Base-by-base conservation (phyloP, 2,113 vertebrate genomes). In the Rousettus leschenaultii region DNA sequence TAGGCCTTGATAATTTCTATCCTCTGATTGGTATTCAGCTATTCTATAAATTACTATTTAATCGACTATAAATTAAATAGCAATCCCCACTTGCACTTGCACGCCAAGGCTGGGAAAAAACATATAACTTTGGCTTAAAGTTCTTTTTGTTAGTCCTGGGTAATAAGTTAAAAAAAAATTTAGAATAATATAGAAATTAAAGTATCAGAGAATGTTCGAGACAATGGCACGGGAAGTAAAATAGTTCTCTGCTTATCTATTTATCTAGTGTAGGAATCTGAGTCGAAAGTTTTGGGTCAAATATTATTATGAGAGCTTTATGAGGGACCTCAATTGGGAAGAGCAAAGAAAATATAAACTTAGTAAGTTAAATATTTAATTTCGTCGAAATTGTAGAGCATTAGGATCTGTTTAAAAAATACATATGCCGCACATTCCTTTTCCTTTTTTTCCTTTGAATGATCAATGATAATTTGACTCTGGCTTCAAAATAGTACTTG, bases 401-500 rank as follows among this genome's bases (percentile, higher is more conserved):
- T 53, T 15, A 3, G 6, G 53, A 55, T 89, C 86, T 65, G 5
- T 66, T 96, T 86, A n/a, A 77, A 87, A 87, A 82, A 87, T 53
- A 26, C 5, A 68, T 71, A 6, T 61, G 43, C 7, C 65, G 45
- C 5, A 4, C 38, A 68, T 83, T 38, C 5, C 18, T 63, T 66
- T 38, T 45, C 45, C 9, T 7, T 4, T 5, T 21, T 16, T 18
- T 5, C 13, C 10, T n/a, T 86, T 57, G 51, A 90, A 94, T 66
- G 82, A 73, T 95, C 82, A 95, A 26, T 75, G 63, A 83, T 16
- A 75, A 26, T 73, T 92, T 82, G 92, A 95, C 28, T 10, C 43
- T 38, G 22, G 35, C 71, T 95, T 94, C 15, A 84, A 97, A 95
- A 96, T 61, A 19, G 48, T 7, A 40, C 61, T 40, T 97, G 97